phyloP scores from a whole-genome alignment of 2,113 vertebrate species.

The Nycticorax nycticorax region DNA sequence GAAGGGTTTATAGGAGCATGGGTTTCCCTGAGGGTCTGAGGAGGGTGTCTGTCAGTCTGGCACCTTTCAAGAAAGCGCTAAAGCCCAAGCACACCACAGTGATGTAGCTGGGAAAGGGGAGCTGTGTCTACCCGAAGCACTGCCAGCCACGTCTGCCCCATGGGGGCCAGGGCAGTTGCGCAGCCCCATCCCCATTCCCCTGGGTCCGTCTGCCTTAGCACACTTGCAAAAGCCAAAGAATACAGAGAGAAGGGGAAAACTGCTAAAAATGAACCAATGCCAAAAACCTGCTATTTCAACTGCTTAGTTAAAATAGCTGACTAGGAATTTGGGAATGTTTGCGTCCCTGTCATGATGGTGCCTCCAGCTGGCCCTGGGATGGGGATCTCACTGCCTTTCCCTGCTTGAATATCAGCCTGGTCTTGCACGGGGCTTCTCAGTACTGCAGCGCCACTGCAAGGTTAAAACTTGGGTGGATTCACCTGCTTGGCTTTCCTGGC shows the following conservation, averaged over 20 bases:
- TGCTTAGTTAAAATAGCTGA: neutral
- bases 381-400: neutral
- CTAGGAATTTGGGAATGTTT: neutral
- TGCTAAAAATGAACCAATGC: neutral
- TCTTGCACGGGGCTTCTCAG: fast-evolving
- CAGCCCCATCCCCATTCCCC: neutral
- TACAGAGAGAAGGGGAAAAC: neutral
- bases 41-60: neutral
- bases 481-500: neutral
- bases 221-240: neutral
- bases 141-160: neutral
- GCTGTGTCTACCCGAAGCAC: neutral
- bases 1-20: neutral
- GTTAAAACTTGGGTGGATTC: neutral
- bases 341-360: neutral
- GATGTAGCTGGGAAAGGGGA: neutral
- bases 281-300: neutral
- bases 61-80: neutral
- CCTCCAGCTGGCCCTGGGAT: neutral
- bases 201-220: neutral
- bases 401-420: fast-evolving
- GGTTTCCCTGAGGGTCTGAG: neutral
- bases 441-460: neutral
- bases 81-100: neutral
- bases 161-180: neutral